phyloP scores from a whole-genome alignment of 2,113 vertebrate genomes.

The Pluvianellus socialis region DNA sequence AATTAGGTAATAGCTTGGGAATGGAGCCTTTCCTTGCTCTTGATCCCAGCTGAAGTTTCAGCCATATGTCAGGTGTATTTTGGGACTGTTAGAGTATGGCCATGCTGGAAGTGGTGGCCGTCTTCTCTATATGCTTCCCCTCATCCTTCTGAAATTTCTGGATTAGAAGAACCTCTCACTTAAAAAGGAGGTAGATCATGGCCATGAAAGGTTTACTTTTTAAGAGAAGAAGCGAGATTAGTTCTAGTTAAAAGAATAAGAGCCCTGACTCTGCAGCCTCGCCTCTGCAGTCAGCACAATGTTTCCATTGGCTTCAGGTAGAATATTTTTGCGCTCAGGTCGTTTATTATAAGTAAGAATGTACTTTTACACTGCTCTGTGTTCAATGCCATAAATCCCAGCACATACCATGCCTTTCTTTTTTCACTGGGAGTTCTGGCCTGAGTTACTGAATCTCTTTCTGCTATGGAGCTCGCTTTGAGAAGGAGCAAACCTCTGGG shows the following conservation, averaged over 20 bases:
- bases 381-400: neutral
- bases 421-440: neutral
- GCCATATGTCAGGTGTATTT: neutral
- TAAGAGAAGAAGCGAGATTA: neutral
- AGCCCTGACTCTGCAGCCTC: neutral
- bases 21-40: neutral
- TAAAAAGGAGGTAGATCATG: neutral
- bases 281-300: neutral
- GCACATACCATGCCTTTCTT: neutral
- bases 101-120: neutral
- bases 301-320: slow-evolving; percentile 53
- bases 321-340: slow-evolving; percentile 4
- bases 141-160: neutral
- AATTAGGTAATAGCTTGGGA: neutral
- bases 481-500: slow-evolving; percentile 15
- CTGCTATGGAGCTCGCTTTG: neutral
- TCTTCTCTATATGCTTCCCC: neutral
- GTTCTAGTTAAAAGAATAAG: neutral
- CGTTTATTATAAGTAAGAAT: neutral
- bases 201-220: neutral
- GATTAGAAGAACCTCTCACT: neutral
- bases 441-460: neutral
- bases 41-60: neutral
- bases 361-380: slow-evolving; percentile 13
- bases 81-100: neutral